These are phyloP conservation scores for Drosophila flavopinicola DNA, from an alignment of 2,888 invertebrate species.

Conservation along the genomic window DNA sequence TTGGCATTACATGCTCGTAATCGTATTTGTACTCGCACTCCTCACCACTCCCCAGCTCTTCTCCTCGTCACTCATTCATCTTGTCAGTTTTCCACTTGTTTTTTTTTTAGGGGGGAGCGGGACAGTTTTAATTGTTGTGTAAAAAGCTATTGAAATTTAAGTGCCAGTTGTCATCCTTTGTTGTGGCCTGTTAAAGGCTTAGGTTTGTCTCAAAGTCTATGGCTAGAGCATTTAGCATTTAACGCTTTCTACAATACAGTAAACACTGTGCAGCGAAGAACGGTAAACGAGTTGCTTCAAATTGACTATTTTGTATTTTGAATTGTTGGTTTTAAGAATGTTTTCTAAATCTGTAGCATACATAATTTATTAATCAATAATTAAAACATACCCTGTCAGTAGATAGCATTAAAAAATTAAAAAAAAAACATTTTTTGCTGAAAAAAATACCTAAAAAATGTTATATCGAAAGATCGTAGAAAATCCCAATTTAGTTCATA, in stretches of 20 bases:
- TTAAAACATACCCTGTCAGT: no score
- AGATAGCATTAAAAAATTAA: no score
- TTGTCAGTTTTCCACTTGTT: conserved; percentile 22
- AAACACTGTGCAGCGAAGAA: conserved; percentile 11
- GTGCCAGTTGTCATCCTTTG: conserved; percentile 53
- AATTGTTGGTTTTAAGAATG: no score
- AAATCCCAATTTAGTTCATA: no score
- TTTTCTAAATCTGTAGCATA: no score
- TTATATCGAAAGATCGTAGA: no score
- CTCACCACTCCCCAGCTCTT: neutral
- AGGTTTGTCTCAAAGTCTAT: conserved; percentile 4
- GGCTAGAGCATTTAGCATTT: conserved; percentile 33
- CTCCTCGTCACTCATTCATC: neutral
- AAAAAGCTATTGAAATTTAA: conserved; percentile 56
- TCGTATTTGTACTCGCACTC: neutral
- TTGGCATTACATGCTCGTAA: conserved; percentile 56
- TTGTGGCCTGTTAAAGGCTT: conserved; percentile 35
- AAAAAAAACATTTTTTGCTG: no score
- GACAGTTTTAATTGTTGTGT: conserved; percentile 31
- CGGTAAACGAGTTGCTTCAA: no score
- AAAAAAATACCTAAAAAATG: no score
- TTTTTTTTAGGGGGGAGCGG: neutral
- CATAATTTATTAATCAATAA: no score
- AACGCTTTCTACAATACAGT: conserved; percentile 50
- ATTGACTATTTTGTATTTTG: no score